phyloP scores from a whole-genome alignment of 2,113 vertebrate genomes.

The Amazona vittata region DNA sequence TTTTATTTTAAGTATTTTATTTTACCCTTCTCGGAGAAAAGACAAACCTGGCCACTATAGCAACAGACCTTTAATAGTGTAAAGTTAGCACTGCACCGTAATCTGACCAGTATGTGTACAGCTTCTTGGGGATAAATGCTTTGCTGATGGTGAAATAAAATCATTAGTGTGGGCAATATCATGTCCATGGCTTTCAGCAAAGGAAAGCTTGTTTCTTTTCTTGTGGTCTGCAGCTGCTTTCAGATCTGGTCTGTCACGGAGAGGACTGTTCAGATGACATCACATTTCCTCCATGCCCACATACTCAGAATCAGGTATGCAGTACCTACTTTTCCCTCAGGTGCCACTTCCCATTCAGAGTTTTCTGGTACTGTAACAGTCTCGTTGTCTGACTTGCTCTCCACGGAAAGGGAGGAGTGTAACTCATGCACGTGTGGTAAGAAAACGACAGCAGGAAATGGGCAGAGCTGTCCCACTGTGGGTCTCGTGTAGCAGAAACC shows the following conservation, averaged over 20 bases:
- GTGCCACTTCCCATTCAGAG: constrained; percentile 12
- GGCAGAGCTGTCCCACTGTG: background rate
- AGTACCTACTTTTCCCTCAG: constrained; percentile 18
- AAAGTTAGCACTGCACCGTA: background rate
- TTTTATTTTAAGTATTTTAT: background rate
- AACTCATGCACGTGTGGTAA: background rate
- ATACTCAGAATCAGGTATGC: background rate
- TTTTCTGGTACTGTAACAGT: background rate
- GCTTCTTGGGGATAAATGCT: constrained; percentile 54
- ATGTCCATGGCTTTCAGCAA: background rate
- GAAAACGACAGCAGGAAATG: background rate
- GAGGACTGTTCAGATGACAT: background rate
- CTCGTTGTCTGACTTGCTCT: background rate
- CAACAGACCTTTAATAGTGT: constrained; percentile 15
- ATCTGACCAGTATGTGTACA: constrained; percentile 42
- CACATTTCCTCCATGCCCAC: background rate
- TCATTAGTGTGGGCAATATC: background rate
- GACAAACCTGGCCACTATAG: background rate
- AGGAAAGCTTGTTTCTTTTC: background rate
- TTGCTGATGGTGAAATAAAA: constrained; percentile 39
- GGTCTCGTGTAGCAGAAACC: constrained; percentile 37
- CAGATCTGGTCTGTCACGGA: background rate
- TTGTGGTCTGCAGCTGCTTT: background rate
- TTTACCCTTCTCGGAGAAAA: background rate
- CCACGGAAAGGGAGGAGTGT: background rate